Percentiles rank a stretch among this genome's conserved stretches.
Conservation (phyloP, 2,113 vertebrate genomes). For the Tursiops truncatus region DNA sequence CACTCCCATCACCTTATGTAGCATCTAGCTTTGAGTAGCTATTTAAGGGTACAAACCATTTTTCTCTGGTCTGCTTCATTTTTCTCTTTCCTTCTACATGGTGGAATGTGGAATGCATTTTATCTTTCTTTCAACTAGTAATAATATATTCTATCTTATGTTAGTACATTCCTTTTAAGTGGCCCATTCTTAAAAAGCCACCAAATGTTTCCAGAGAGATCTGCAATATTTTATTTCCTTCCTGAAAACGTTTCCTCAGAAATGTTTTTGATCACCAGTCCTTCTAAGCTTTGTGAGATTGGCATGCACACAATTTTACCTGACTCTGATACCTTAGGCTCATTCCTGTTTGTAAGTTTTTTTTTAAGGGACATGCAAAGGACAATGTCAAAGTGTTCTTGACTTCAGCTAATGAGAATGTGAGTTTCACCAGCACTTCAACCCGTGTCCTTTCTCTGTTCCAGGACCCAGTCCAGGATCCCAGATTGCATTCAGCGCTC, state of each 20-base stretch:
- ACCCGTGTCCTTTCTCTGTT: fast-evolving
- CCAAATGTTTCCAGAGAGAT: neutral
- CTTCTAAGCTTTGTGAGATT: neutral
- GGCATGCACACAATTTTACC: neutral
- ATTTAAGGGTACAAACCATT: neutral
- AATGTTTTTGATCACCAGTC: neutral
- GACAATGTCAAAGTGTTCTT: neutral
- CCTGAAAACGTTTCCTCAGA: neutral
- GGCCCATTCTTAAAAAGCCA: neutral
- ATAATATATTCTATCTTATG: neutral
- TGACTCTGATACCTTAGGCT: neutral
- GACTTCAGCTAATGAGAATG: neutral
- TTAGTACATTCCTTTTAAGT: neutral
- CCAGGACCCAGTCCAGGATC: no score
- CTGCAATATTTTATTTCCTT: neutral
- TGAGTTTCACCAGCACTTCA: neutral
- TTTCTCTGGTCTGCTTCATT: neutral
- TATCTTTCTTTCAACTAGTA: neutral
- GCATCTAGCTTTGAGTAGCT: neutral
- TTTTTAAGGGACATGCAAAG: neutral
- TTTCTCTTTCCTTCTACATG: neutral
- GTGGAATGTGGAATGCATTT: neutral
- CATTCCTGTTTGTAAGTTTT: neutral
- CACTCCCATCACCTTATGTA: neutral
- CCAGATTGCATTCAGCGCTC: fast-evolving